These are phyloP conservation scores for Macroglossus sobrinus DNA, from an alignment of 2,113 vertebrate genomes.

Conservation along the genomic window DNA sequence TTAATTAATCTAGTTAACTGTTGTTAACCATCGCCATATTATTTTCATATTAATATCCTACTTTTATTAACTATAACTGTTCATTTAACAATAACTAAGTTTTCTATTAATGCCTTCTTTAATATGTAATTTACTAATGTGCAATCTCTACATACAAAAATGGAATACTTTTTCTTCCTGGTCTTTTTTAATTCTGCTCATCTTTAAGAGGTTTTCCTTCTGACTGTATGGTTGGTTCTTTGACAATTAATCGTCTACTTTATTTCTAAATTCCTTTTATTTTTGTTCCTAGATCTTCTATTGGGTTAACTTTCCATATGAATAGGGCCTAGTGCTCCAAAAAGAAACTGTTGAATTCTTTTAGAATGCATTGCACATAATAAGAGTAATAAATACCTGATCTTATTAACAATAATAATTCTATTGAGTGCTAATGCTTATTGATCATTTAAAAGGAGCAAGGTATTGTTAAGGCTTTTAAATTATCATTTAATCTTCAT, in stretches of 20 bases:
- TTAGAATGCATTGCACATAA: background rate
- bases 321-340: background rate
- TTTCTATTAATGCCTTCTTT: background rate
- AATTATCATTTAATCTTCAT: constrained; percentile 3
- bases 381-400: background rate
- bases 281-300: background rate
- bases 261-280: background rate
- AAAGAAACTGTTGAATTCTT: background rate
- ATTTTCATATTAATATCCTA: background rate
- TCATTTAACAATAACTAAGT: constrained; percentile 6
- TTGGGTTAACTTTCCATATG: background rate
- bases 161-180: background rate
- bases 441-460: constrained; percentile 18
- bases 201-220: background rate
- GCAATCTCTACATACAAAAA: background rate
- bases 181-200: background rate
- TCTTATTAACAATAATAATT: constrained; percentile 28
- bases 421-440: constrained; percentile 5
- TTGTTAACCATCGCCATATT: background rate
- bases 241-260: background rate
- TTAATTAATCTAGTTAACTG: constrained; percentile 50
- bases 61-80: constrained; percentile 20
- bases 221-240: background rate
- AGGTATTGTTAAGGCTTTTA: background rate
- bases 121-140: background rate